Base-by-base conservation (phyloP, 2,888 invertebrate genomes). In the Trichacis sp. region DNA sequence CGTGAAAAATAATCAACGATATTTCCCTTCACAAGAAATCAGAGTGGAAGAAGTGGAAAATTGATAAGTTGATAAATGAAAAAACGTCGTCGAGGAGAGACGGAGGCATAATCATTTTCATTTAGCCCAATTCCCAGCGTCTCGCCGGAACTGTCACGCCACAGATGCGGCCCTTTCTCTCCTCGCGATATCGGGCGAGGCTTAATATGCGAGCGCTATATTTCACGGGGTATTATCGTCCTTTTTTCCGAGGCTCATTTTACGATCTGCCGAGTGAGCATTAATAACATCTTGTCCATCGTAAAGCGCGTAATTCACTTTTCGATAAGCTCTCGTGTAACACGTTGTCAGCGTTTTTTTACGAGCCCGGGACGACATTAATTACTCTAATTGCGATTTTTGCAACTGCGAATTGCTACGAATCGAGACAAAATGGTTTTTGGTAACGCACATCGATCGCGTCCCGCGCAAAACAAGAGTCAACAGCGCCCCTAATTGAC, bases 261-360 rank as follows among this genome's bases (percentile, higher is more conserved):
- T 77, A 77, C 76, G 78, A 77, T 73, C 76, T 77, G 77, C 74
- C 77, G 77, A 77, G 75, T 78, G 73, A 75, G 74, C 77, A 73
- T 76, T 77, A 74, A 77, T 73, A 77, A 75, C 75, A 70, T 24
- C 73, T 70, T 69, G 69, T 71, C 71, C 68, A 64, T 64, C 70
- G 15, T 60, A 51, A 60, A 56, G 43, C 18, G 18, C 18, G 43
- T 15, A 48, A 20, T 53, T 20, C 33, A 48, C 33, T 68, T 68
- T 64, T 67, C 66, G 68, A 70, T 72, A 67, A 66, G 50, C 49
- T 56, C 45, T 49, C 43, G 52, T 5, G 24, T 24, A 8, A 24
- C 24, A 24, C 24, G 24, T 24, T 24, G 24, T 8, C 4, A 24
- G 24, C 4, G 20, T n/a, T 14, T 15, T 48, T 46, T 59, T 42